These are phyloP conservation scores for Limnephilus lunatus DNA, from an alignment of 2,888 invertebrate species.

Conservation along the genomic window DNA sequence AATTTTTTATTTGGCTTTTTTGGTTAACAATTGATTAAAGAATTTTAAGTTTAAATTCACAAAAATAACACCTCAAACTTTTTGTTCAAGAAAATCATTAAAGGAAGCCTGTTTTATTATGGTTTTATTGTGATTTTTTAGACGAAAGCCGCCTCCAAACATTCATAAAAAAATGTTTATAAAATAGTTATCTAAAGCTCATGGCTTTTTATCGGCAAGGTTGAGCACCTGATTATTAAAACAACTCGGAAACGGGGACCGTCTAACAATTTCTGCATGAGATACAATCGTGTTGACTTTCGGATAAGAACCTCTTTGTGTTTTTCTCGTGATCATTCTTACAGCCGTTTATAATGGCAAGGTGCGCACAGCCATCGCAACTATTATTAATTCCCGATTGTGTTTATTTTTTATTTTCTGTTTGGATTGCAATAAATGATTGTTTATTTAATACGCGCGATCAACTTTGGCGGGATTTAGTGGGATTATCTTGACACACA, in stretches of 20 bases:
- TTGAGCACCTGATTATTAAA: not conserved
- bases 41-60: no score
- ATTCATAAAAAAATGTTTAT: no score
- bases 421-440: constrained; percentile 35
- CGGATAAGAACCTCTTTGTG: constrained; percentile 33
- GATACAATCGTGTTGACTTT: constrained; percentile 32
- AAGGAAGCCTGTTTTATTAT: no score
- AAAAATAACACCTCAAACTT: not conserved
- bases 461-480: constrained; percentile 4
- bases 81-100: not conserved
- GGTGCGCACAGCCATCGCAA: not conserved
- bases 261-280: not conserved
- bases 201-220: not conserved
- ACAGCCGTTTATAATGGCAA: not conserved
- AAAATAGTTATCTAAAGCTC: not conserved
- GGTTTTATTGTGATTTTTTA: no score
- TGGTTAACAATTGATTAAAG: no score
- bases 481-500: constrained; percentile 45
- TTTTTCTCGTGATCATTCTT: constrained; percentile 38
- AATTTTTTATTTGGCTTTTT: no score
- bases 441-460: constrained; percentile 31
- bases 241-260: not conserved
- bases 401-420: constrained; percentile 15
- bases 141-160: not conserved
- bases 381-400: constrained; percentile 6